Base-by-base conservation (phyloP, 2,888 invertebrate species). In the Synanthedon tipuliformis region DNA sequence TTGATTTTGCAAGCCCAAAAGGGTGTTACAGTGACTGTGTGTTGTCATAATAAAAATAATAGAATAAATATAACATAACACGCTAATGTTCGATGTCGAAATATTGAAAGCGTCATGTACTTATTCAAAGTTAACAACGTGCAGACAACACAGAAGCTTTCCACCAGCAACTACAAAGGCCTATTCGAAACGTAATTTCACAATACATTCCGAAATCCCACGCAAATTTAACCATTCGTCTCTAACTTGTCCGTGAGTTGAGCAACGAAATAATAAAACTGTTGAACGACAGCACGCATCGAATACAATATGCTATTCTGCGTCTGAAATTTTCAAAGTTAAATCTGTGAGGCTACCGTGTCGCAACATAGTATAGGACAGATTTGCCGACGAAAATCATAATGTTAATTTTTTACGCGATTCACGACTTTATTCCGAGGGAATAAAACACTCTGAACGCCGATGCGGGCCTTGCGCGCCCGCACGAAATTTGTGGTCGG, bases 241-340 rank as follows among this genome's bases (percentile, higher is more conserved):
- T 62, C 63, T 68, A 65, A 71, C 63, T 63, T 61, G 61, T 50
- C 23, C 40, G 53, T 10, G 34, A 34, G 34, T 66, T 65, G 64
- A 61, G 67, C 66, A 62, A 61, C 74, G 65, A 70, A 73, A 78
- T 75, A 78, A 80, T 78, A 81, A 75, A 80, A 72, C 65, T 59
- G 59, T 66, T 62, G 62, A 64, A 68, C 13, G 50, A 68, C 63
- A 67, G 66, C 70, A 63, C 69, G 62, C 67, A 63, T 58, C 66
- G 71, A 78, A 79, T 69, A 84, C 86, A 85, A 86, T 85, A 75
- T 76, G 77, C 82, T 76, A 80, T 86, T 84, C 77, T 73, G 71
- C 75, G 74, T 78, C 73, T 79, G 77, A 71, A 71, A 76, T 80
- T 81, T 81, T 75, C 73, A 79, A 80, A 80, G 79, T 80, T 78